Conservation (phyloP, 2,797 vertebrate species). For the Sebastes taczanowskii region DNA sequence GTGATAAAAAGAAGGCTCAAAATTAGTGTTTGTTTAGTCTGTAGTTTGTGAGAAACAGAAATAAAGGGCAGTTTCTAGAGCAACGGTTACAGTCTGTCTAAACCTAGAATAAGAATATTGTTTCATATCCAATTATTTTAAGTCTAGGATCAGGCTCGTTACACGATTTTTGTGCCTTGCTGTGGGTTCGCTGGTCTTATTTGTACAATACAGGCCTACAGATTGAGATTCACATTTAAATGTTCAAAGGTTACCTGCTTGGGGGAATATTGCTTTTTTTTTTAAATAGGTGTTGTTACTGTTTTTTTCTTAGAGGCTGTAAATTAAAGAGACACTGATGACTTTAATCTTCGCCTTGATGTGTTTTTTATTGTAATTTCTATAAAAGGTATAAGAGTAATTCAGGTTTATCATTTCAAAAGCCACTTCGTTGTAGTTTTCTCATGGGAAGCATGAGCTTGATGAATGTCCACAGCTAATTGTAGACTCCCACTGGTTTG, state of each 20-base stretch:
- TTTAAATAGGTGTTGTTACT: constrained; percentile 51
- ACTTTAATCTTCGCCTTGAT: constrained; percentile 22
- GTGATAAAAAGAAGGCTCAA: neutral
- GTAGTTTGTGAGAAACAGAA: constrained; percentile 25
- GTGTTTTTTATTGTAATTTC: constrained; percentile 22
- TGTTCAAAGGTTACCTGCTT: constrained; percentile 46
- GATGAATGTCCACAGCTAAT: neutral
- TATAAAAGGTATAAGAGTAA: neutral
- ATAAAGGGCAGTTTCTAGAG: neutral
- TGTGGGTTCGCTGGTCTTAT: constrained; percentile 59
- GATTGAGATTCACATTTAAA: constrained; percentile 38
- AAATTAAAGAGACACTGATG: constrained; percentile 77
- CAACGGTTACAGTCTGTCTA: neutral
- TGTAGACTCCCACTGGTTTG: neutral
- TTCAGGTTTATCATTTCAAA: neutral
- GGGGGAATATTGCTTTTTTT: constrained; percentile 47
- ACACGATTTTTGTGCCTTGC: constrained; percentile 52
- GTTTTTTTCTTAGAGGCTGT: constrained; percentile 61
- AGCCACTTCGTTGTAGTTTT: neutral
- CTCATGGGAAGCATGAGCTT: neutral
- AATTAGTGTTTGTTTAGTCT: neutral
- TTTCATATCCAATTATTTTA: neutral
- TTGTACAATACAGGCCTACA: constrained; percentile 48
- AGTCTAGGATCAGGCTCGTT: neutral
- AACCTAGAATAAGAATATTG: neutral